Evolutionary conservation across 2,797 vertebrate species (phyloP), one percentile per base, ranked within the genome.

Genomic region (Leptodactylus fallax): DNA sequence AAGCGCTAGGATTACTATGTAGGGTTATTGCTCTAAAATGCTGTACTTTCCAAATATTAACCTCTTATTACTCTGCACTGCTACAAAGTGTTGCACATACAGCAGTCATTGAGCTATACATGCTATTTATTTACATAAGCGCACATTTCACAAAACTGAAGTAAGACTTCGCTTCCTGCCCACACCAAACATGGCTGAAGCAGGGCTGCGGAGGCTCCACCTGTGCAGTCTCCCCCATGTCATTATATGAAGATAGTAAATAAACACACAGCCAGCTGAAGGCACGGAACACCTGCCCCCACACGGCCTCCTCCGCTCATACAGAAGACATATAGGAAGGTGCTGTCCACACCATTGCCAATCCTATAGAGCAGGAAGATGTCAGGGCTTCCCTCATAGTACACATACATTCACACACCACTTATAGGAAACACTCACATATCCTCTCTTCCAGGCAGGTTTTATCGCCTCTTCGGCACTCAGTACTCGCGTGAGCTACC

Each of bases 141-240:
- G 7, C 47, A 21, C 49, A 23, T 3, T 56, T 27, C 27, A 1
- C 56, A 61, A 67, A 67, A 63, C 10, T 65, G 21, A 16, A 23
- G 19, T 6, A 56, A 55, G 78, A 87, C 80, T 82, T 53, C 12
- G 23, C 77, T 72, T 88, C 65, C 83, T 88, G 87, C 87, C 87
- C 83, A 65, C 83, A 88, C 51, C 58, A 81, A 88, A 88, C 58
- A 88, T 88, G 87, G 87, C 83, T 49, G 58, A 19, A 7, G 3
- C 45, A 3, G 83, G 14, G 23, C 47, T 67, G 17, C 17, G 23
- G 76, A 72, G 53, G 16, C 82, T 81, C 78, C 87, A 88, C 77
- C 82, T 88, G 82, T 27, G 53, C 14, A 56, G 55, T 53, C 47
- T 55, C 72, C 45, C 72, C 82, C 81, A 60, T 58, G 81, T 71